These are phyloP conservation scores for Dendroctonus valens DNA, from an alignment of 1,140 invertebrate species.

Conservation along the genomic window DNA sequence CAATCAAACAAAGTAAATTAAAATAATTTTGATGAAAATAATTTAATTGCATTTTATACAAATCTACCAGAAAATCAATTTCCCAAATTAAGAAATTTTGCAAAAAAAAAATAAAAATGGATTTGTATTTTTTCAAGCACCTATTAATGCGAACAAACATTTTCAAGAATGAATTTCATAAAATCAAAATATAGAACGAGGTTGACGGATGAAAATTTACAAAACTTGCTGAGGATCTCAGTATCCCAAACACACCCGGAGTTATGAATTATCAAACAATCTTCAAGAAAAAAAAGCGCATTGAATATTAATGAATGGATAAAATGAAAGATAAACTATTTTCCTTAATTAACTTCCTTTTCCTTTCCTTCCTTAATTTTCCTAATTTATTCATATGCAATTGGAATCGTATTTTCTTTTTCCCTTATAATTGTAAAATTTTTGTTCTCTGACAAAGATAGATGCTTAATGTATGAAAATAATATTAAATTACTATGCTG, in stretches of 20 bases:
- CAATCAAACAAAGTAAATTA: slow-evolving; percentile 15
- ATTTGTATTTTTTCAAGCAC: slow-evolving; percentile 34
- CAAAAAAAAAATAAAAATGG: no score
- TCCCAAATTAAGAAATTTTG: slow-evolving; percentile 27
- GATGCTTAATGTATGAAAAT: no score
- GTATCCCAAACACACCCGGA: slow-evolving; percentile 24
- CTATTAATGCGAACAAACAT: slow-evolving; percentile 35
- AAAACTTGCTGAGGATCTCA: slow-evolving; percentile 29
- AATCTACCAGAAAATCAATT: slow-evolving; percentile 4
- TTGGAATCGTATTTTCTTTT: no score
- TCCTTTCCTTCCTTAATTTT: no score
- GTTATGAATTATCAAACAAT: background rate
- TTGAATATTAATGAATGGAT: no score
- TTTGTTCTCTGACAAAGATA: no score
- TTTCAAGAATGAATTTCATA: no score
- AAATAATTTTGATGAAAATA: slow-evolving; percentile 23
- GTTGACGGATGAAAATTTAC: slow-evolving; percentile 30
- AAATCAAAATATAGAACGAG: slow-evolving; percentile 20
- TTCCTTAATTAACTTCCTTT: no score
- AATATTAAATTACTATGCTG: no score
- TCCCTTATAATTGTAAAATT: no score
- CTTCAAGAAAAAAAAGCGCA: background rate
- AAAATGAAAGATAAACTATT: no score
- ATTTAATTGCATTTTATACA: slow-evolving; percentile 18
- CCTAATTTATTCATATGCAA: no score